These are phyloP conservation scores for Danio aesculapii DNA, from an alignment of 2,797 vertebrate species.

Conservation along the genomic window DNA sequence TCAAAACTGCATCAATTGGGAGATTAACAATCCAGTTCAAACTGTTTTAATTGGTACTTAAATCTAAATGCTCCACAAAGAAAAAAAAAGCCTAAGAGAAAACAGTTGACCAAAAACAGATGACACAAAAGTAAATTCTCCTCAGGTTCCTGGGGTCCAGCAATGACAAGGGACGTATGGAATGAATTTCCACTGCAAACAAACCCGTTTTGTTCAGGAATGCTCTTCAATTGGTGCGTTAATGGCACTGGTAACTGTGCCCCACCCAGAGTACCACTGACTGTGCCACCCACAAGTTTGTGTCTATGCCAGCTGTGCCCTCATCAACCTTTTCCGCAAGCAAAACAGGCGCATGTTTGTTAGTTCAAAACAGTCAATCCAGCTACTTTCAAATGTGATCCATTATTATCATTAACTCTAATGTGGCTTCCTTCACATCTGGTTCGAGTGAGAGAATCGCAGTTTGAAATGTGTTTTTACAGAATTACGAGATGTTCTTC, in stretches of 20 bases:
- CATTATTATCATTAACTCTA: conserved; percentile 21
- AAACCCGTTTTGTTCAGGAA: conserved; percentile 20
- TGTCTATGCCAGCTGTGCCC: conserved; percentile 22
- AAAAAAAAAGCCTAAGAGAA: not conserved
- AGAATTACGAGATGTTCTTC: conserved; percentile 42
- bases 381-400: not conserved
- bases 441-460: not conserved
- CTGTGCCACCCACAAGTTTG: conserved; percentile 30
- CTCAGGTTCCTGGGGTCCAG: not conserved
- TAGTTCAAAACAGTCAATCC: not conserved
- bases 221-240: conserved; percentile 10
- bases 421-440: not conserved
- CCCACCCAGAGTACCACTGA: conserved; percentile 45
- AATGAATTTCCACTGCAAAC: conserved; percentile 4
- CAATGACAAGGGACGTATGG: not conserved
- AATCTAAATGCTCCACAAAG: not conserved
- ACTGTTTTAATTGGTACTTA: not conserved
- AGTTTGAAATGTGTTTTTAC: conserved; percentile 47
- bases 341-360: not conserved
- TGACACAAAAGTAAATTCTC: not conserved
- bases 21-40: conserved; percentile 15
- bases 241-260: conserved; percentile 19
- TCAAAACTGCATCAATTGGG: conserved; percentile 7
- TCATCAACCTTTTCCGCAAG: conserved; percentile 22
- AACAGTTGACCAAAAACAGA: conserved; percentile 12